Evolutionary conservation across 2,113 vertebrate genomes (phyloP), one percentile per base, ranked within the genome.

Genomic region (Rhinichthys klamathensis): DNA sequence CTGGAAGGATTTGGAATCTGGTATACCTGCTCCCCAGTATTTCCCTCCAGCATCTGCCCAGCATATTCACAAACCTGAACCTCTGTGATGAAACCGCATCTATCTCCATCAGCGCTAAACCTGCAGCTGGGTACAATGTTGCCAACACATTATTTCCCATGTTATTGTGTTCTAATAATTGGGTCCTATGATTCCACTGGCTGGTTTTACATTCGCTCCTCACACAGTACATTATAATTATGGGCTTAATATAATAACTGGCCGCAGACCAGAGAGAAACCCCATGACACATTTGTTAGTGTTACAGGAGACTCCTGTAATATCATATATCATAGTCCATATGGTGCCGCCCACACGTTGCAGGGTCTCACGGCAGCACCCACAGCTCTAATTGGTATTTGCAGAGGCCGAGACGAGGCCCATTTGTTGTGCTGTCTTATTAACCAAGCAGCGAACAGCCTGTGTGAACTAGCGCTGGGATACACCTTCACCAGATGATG

Each of bases 401-500:
- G 65, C 4, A 54, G 82, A 84, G 72, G 63, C 84, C 3, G 75
- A 46, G 18, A 69, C 84, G 15, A 67, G 27, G 73, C 84, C 58
- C 38, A 70, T 84, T 86, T 81, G 67, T 80, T 25, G 27, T 70
- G 63, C 69, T 30, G 35, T 60, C 81, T 61, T 41, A 79, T 81
- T 41, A 88, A 54, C 76, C 1, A 10, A 80, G 16, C 35, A 12
- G 65, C 25, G 51, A 70, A 65, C 49, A 76, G 30, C 32, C 79
- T 38, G 58, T 10, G 25, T 15, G 80, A 51, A 75, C 69, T 44
- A 74, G 11, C 1, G 0, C 8, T 16, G 25, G n/a, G 35, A 60
- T 74, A 38, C 5, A 51, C 81, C 76, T 54, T 27, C 65, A 80
- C 25, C 30, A 23, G 8, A 61, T 91, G 88, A 93, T 89, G 87